Base-by-base conservation (phyloP, 2,888 invertebrate genomes). In the Mythimna vitellina region DNA sequence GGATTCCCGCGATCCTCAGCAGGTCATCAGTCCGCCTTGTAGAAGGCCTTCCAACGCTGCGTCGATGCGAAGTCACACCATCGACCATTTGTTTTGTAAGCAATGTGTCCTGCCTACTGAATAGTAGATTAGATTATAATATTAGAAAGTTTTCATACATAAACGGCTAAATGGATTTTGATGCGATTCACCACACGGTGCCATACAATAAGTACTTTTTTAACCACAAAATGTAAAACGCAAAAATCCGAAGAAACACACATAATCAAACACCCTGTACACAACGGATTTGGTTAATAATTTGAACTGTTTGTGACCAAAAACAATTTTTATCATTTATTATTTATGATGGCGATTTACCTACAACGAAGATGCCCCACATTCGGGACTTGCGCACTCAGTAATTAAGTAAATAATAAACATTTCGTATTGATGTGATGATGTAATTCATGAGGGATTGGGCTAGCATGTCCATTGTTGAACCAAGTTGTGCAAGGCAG, bases 281-380 rank as follows among this genome's bases (percentile, higher is more conserved):
- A 22, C 9, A 17, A 42, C 57, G 53, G 78, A 84, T 84, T 88
- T 85, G 71, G 72, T 76, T 79, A 81, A 83, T 78, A 80, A 83
- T 80, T 74, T 73, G 80, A 83, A 80, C 86, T 82, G 78, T 80
- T 81, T 78, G 76, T 74, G 73, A 71, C 86, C 83, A 65, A 91
- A 91, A 93, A 92, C 89, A 91, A 87, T 91, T 92, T 92, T 94
- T 94, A 93, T 94, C 93, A 89, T 89, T 76, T 85, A 88, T 91
- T 89, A 91, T 91, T 92, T 92, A 92, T 89, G 84, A 85, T 80
- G 81, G 72, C 88, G 90, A 91, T 92, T 94, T 95, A 96, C 96
- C 96, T 94, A 95, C 95, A 93, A 90, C 94, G 93, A 92, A 86
- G 95, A 78, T 93, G 93, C 86, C 88, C 92, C 83, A 93, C 80